These are phyloP conservation scores for Periophthalmus magnuspinnatus DNA, from an alignment of 2,797 vertebrate species.

Conservation along the genomic window DNA sequence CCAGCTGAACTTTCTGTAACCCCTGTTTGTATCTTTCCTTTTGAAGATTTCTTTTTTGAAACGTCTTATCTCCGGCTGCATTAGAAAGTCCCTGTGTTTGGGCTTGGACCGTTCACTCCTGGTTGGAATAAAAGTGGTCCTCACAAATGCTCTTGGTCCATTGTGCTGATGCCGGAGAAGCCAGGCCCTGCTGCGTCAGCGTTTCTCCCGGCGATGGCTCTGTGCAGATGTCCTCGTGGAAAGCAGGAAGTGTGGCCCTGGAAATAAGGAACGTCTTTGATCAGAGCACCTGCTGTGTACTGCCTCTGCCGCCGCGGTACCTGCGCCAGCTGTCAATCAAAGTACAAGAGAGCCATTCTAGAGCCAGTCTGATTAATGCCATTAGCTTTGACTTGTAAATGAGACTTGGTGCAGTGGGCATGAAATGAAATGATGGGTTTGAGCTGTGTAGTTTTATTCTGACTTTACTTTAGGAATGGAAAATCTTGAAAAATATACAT, in stretches of 20 bases:
- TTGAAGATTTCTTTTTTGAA: constrained; percentile 39
- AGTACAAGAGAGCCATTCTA: constrained; percentile 42
- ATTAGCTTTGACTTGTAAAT: constrained; percentile 45
- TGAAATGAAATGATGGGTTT: constrained; percentile 15
- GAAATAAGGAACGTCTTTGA: constrained; percentile 66
- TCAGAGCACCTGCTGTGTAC: constrained; percentile 65
- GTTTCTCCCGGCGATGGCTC: constrained; percentile 60
- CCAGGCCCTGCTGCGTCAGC: constrained; percentile 66
- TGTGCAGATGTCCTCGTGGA: constrained; percentile 65
- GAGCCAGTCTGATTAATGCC: constrained; percentile 34
- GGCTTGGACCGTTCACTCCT: constrained; percentile 23
- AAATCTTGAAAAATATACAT: too few species aligned
- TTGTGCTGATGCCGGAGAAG: constrained; percentile 63
- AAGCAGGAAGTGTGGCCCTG: constrained; percentile 47
- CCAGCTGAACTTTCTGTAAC: constrained; percentile 45
- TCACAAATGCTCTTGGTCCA: constrained; percentile 24
- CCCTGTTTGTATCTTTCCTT: constrained; percentile 29
- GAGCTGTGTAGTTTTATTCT: background rate
- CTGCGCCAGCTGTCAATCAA: constrained; percentile 65
- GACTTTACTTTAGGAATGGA: background rate
- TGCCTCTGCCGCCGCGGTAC: constrained; percentile 44
- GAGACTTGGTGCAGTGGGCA: background rate
- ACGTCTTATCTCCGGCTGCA: constrained; percentile 48
- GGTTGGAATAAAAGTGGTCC: constrained; percentile 21
- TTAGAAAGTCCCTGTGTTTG: constrained; percentile 37